These are phyloP conservation scores for Aphidius ervi DNA, from an alignment of 1,140 invertebrate genomes.

Conservation along the genomic window DNA sequence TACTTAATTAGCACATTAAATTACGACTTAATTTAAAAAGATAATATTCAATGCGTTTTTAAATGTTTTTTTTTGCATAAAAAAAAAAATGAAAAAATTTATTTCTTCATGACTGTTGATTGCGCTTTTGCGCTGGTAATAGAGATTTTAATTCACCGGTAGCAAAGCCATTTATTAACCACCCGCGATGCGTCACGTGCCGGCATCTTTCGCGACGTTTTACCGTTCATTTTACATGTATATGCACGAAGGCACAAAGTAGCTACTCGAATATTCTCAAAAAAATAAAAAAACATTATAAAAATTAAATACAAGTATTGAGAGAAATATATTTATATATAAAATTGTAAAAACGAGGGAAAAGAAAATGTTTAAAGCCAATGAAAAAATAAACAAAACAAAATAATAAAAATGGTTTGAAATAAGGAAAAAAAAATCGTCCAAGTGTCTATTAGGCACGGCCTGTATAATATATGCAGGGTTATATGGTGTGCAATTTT, in stretches of 20 bases:
- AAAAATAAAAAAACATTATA: neutral
- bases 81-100: too few relatives aligned
- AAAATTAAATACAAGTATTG: neutral
- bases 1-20: too few relatives aligned
- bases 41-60: too few relatives aligned
- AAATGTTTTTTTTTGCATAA: too few relatives aligned
- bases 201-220: neutral
- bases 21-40: too few relatives aligned
- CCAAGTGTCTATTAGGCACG: conserved; percentile 16
- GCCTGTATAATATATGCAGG: conserved; percentile 24
- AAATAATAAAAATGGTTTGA: conserved; percentile 8
- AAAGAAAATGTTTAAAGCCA: conserved; percentile 3
- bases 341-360: conserved; percentile 2
- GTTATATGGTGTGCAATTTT: conserved; percentile 30
- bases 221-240: neutral
- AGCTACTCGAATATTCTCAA: neutral
- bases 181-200: conserved; percentile 27
- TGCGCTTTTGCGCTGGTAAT: conserved; percentile 25
- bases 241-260: neutral
- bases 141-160: conserved; percentile 28
- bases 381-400: conserved; percentile 1
- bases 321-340: neutral
- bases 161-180: conserved; percentile 27
- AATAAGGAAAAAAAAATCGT: conserved; percentile 15
- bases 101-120: conserved; percentile 17